A percentile compares a stretch with the other conserved stretches of the same genome.
These are phyloP conservation scores for Brachionichthys hirsutus DNA, from an alignment of 2,113 vertebrate species.

Conservation along the genomic window DNA sequence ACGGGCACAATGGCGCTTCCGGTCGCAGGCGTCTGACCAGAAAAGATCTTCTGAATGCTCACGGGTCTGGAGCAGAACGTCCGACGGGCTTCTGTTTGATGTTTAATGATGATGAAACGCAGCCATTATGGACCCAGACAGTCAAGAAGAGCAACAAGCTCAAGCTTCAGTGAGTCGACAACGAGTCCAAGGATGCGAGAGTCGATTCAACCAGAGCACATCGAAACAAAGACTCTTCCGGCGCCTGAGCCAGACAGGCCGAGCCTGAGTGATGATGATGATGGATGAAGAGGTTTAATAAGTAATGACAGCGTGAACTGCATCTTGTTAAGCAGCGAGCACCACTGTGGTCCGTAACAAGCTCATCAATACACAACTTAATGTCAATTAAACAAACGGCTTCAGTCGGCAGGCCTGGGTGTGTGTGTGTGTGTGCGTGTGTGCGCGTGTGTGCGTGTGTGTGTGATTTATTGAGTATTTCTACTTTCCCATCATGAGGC, in stretches of 20 bases:
- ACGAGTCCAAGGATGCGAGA: no score
- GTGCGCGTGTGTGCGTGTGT: neutral
- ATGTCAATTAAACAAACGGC: conserved; percentile 63
- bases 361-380: conserved; percentile 66
- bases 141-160: no score
- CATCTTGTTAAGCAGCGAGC: conserved; percentile 68
- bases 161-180: no score
- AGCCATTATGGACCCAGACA: no score
- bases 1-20: no score
- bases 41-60: neutral
- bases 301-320: conserved; percentile 66
- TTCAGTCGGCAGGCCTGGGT: conserved; percentile 45
- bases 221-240: conserved; percentile 9
- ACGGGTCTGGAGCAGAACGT: no score
- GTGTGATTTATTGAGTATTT: neutral
- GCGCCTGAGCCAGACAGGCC: neutral
- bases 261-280: conserved; percentile 41
- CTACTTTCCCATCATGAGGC: no score
- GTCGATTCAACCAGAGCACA: neutral
- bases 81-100: no score
- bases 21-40: neutral
- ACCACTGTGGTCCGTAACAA: conserved; percentile 62
- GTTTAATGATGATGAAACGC: no score
- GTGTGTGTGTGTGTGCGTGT: conserved; percentile 18
- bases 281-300: conserved; percentile 62